Conservation (phyloP, 2,113 vertebrate species). For the Megaceryle maxima region DNA sequence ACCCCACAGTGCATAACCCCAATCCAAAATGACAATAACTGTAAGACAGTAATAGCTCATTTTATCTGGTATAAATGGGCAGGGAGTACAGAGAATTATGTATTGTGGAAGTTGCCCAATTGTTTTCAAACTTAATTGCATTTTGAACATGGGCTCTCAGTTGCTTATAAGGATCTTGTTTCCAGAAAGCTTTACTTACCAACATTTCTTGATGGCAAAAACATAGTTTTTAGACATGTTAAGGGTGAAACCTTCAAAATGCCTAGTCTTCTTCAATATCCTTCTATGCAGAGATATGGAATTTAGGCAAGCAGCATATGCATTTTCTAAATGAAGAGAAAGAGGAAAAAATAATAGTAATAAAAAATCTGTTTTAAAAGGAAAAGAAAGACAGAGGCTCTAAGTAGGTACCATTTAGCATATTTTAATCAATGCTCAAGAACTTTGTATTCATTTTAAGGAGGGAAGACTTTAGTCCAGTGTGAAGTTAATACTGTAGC, state of each 20-base stretch:
- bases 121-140: background rate
- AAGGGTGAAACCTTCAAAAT: background rate
- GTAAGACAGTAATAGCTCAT: background rate
- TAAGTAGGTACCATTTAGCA: background rate
- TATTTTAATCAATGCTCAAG: background rate
- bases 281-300: background rate
- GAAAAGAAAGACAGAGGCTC: background rate
- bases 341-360: background rate
- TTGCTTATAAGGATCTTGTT: background rate
- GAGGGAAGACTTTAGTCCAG: background rate
- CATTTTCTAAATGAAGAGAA: background rate
- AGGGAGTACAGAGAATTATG: background rate
- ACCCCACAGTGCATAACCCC: background rate
- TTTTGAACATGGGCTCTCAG: background rate
- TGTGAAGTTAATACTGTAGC: background rate
- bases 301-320: background rate
- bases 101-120: background rate
- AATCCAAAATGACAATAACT: background rate
- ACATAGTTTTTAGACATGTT: background rate
- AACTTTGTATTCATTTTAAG: background rate
- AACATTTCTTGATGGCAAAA: background rate
- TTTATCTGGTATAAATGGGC: background rate
- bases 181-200: background rate
- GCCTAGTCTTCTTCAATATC: background rate
- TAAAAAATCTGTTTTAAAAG: background rate